These are phyloP conservation scores for Ormia ochracea DNA, from an alignment of 2,888 invertebrate genomes.

Conservation along the genomic window DNA sequence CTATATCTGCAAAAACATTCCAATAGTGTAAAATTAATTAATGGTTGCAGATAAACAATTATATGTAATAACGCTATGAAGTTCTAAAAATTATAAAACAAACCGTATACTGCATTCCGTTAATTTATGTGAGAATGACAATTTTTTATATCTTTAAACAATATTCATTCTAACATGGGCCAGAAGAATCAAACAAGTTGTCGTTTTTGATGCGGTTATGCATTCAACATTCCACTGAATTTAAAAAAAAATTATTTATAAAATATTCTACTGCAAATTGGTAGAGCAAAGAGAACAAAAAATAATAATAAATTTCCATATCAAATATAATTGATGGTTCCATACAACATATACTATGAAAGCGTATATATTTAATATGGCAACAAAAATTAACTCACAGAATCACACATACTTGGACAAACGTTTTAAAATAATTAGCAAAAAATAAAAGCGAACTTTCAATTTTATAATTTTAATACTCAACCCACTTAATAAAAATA, in stretches of 20 bases:
- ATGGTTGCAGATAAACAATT: too few species aligned
- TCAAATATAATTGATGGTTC: slow-evolving; percentile 65
- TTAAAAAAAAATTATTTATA: slow-evolving; percentile 29
- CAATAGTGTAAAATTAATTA: slow-evolving; percentile 15
- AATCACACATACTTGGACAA: not conserved
- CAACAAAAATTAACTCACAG: not conserved
- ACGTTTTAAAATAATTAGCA: slow-evolving; percentile 56
- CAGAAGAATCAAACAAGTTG: slow-evolving; percentile 61
- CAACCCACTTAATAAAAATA: slow-evolving; percentile 42
- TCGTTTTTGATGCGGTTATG: slow-evolving; percentile 28
- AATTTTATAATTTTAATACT: slow-evolving; percentile 40
- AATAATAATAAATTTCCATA: slow-evolving; percentile 60
- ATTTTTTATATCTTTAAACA: slow-evolving; percentile 10
- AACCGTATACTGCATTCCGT: slow-evolving; percentile 22
- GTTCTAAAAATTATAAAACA: slow-evolving; percentile 41
- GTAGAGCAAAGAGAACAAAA: slow-evolving; percentile 24
- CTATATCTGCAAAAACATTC: not conserved
- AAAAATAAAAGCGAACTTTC: not conserved
- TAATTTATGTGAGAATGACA: slow-evolving; percentile 29
- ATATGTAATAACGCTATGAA: slow-evolving; percentile 51
- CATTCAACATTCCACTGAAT: slow-evolving; percentile 25
- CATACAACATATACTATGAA: not conserved
- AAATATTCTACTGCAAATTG: slow-evolving; percentile 43
- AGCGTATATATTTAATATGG: not conserved
- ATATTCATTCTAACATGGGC: slow-evolving; percentile 40